Conservation (phyloP, 2,113 vertebrate species). For the Hemiscyllium ocellatum region DNA sequence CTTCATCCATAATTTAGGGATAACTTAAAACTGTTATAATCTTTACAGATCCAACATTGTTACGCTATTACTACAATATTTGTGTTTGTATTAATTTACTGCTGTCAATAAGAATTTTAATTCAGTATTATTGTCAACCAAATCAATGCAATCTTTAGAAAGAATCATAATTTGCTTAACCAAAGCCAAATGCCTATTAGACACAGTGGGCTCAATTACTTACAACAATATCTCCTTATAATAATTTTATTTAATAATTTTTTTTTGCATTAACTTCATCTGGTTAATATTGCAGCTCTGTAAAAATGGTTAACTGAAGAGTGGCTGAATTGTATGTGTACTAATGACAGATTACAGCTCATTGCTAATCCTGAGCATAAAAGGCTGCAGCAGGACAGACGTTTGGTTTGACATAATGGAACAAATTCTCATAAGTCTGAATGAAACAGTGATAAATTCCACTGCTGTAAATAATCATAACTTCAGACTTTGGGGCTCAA, state of each 20-base stretch:
- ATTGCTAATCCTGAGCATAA: background rate
- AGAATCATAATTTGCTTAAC: background rate
- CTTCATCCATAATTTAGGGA: background rate
- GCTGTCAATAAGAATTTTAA: conserved; percentile 31
- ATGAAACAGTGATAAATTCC: background rate
- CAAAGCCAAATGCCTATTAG: background rate
- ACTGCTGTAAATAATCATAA: background rate
- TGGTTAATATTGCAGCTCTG: background rate
- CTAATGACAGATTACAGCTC: background rate
- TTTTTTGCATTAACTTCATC: background rate
- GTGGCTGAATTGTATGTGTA: background rate
- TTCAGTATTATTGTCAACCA: background rate
- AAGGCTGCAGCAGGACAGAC: background rate
- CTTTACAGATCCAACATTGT: background rate
- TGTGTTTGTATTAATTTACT: conserved; percentile 24
- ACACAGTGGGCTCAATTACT: background rate
- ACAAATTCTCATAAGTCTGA: background rate
- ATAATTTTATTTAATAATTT: background rate
- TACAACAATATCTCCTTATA: background rate
- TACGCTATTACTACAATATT: background rate
- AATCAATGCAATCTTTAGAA: conserved; percentile 13
- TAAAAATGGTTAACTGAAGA: background rate
- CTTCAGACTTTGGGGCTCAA: background rate
- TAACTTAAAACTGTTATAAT: background rate
- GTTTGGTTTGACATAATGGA: background rate